phyloP scores from a whole-genome alignment of 1,140 invertebrate species.

The Cyclargus thomasi region DNA sequence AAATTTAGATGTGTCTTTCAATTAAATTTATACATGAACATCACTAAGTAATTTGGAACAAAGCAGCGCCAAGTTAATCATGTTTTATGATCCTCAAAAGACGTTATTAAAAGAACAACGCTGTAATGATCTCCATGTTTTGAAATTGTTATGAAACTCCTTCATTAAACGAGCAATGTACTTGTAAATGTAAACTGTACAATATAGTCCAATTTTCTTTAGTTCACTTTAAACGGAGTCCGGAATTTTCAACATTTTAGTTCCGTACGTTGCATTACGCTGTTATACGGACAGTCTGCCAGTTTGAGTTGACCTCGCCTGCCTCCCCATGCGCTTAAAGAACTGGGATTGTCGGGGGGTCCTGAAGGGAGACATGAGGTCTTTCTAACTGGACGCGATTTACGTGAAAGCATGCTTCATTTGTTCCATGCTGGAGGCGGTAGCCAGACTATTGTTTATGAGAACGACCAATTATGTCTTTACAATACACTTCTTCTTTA shows the following conservation, averaged over 20 bases:
- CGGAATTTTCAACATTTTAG: constrained; percentile 49
- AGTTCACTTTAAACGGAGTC: constrained; percentile 40
- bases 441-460: constrained; percentile 60
- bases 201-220: constrained; percentile 34
- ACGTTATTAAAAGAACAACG: constrained; percentile 17
- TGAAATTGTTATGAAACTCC: constrained; percentile 24
- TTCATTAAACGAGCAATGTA: constrained; percentile 25
- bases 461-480: constrained; percentile 63
- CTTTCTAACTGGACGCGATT: constrained; percentile 36
- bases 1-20: not conserved
- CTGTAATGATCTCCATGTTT: constrained; percentile 21
- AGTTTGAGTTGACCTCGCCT: constrained; percentile 28
- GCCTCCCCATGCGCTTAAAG: constrained; percentile 16
- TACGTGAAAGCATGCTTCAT: constrained; percentile 62
- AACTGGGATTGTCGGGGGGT: constrained; percentile 15
- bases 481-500: constrained; percentile 51
- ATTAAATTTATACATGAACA: not conserved
- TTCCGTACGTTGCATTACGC: constrained; percentile 48
- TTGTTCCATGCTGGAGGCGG: constrained; percentile 50
- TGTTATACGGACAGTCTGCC: constrained; percentile 33
- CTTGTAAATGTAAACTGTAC: constrained; percentile 26
- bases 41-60: not conserved
- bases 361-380: constrained; percentile 26
- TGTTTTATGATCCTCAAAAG: constrained; percentile 11
- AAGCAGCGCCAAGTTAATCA: not conserved